Evolutionary conservation across 2,888 invertebrate genomes (phyloP).

Genomic region (Imbricaverruca yamaguchii): DNA sequence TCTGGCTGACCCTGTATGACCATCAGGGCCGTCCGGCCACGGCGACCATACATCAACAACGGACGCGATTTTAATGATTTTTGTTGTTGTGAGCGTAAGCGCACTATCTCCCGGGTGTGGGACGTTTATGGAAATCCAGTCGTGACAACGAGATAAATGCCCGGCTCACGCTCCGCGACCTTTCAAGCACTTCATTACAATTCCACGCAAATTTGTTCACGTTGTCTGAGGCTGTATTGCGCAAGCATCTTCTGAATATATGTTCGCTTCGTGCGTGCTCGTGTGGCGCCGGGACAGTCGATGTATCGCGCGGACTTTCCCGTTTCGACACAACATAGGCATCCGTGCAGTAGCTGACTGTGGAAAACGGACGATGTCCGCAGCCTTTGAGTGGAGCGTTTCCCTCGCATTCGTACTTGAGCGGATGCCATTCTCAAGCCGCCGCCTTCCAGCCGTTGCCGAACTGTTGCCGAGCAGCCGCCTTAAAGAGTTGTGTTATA

Average conservation of each 20-base stretch:
- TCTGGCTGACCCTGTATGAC: conserved; percentile 15
- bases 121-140: not conserved
- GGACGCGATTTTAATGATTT: not conserved
- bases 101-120: not conserved
- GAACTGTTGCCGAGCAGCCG: not conserved
- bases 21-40: not conserved
- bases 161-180: not conserved
- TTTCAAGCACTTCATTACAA: not conserved
- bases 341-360: too few species aligned
- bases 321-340: too few species aligned
- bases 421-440: too few species aligned
- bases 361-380: too few species aligned
- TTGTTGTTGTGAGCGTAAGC: not conserved
- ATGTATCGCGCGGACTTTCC: too few species aligned
- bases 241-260: not conserved
- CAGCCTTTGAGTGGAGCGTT: too few species aligned
- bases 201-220: not conserved
- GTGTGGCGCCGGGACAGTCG: too few species aligned
- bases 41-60: not conserved
- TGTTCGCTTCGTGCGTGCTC: not conserved
- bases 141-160: not conserved
- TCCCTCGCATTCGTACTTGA: too few species aligned
- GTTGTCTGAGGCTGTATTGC: not conserved
- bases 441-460: too few species aligned
- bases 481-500: not conserved